Percentiles rank a stretch among this genome's conserved stretches.
phyloP scores from a whole-genome alignment of 2,113 vertebrate genomes.

The Lepus timidus region DNA sequence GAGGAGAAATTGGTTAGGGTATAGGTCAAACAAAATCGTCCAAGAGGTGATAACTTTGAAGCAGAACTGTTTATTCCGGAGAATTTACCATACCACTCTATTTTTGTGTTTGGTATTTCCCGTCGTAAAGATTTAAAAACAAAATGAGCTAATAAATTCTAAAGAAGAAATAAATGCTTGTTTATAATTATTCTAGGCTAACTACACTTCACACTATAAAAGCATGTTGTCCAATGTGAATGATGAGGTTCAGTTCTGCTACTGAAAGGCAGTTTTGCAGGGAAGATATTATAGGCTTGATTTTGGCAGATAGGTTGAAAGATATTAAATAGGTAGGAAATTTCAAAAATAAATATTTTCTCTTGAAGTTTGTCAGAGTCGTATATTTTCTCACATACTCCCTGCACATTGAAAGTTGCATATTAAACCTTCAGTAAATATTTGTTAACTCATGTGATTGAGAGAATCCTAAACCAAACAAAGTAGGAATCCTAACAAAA shows the following conservation, averaged over 20 bases:
- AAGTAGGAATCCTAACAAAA: conserved; percentile 40
- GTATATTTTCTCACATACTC: background rate
- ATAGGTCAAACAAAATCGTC: background rate
- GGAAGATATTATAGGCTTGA: background rate
- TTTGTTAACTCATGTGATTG: conserved; percentile 11
- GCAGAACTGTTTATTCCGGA: background rate
- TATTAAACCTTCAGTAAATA: background rate
- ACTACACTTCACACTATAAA: background rate
- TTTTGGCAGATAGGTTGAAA: background rate
- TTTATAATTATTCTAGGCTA: background rate
- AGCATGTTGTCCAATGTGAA: background rate
- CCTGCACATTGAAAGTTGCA: background rate
- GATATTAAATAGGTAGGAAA: background rate
- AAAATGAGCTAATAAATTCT: background rate
- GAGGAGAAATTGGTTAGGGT: background rate
- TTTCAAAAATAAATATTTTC: conserved; percentile 43
- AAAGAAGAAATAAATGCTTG: background rate
- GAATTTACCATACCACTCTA: background rate
- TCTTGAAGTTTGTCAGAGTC: background rate
- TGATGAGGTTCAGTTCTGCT: background rate
- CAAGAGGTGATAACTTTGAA: background rate
- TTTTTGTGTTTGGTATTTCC: background rate
- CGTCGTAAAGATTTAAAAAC: background rate
- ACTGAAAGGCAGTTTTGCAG: background rate
- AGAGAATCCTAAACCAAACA: background rate